Conservation (phyloP, 2,113 vertebrate genomes). For the Sakesphorus luctuosus region DNA sequence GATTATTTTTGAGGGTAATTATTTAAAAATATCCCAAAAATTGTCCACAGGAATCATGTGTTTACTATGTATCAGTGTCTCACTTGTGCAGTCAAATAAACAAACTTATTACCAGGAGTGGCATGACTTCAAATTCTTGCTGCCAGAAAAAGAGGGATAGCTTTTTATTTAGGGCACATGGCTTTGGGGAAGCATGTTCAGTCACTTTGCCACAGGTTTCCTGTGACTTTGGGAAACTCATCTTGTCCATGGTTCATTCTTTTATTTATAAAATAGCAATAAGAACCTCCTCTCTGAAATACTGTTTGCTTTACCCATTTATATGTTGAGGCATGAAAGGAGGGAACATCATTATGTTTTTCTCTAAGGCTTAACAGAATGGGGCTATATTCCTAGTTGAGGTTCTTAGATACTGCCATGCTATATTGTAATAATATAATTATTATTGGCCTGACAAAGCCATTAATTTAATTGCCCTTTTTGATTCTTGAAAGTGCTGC, state of each 20-base stretch:
- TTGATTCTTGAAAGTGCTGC: neutral
- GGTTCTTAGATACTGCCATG: neutral
- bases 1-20: neutral
- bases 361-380: neutral
- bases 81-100: too few species aligned
- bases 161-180: neutral
- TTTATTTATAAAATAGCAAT: neutral
- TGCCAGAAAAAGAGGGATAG: neutral
- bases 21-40: neutral
- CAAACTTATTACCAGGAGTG: too few species aligned
- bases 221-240: neutral
- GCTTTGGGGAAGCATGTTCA: neutral
- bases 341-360: neutral
- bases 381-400: neutral
- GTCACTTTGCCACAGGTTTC: constrained; percentile 4
- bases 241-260: neutral
- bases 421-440: neutral
- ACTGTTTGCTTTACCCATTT: neutral
- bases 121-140: neutral
- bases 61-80: neutral
- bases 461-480: constrained; percentile 22
- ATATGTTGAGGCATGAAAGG: neutral
- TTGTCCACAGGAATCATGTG: neutral
- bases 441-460: neutral
- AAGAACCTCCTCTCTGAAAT: neutral